These are phyloP conservation scores for Hydrolagus affinis DNA, from an alignment of 2,113 vertebrate species.

Conservation along the genomic window DNA sequence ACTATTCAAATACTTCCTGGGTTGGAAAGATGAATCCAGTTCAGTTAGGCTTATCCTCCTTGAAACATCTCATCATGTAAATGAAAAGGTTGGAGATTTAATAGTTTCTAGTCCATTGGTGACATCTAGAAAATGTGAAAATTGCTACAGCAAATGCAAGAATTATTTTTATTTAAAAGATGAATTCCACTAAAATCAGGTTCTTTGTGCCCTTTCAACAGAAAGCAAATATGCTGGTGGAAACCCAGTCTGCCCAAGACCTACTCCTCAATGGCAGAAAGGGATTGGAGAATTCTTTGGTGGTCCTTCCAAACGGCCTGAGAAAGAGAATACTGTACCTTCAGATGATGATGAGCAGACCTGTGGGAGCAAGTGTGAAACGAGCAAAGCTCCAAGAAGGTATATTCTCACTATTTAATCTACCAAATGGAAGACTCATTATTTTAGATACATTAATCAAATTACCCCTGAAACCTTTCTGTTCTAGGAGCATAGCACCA, in stretches of 20 bases:
- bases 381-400: constrained; percentile 59
- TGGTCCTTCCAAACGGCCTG: constrained; percentile 52
- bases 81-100: background rate
- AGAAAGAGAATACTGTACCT: constrained; percentile 64
- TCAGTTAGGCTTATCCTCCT: too few species aligned
- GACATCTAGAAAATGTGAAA: background rate
- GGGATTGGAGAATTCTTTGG: constrained; percentile 80
- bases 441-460: too few species aligned
- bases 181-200: background rate
- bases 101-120: background rate
- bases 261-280: constrained; percentile 79
- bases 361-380: constrained; percentile 58
- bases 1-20: too few species aligned
- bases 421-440: too few species aligned
- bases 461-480: too few species aligned
- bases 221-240: constrained; percentile 65
- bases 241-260: constrained; percentile 70
- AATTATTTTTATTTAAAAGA: too few species aligned
- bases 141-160: too few species aligned
- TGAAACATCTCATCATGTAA: too few species aligned
- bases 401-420: constrained; percentile 42
- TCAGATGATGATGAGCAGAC: constrained; percentile 48
- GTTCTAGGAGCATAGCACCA: too few species aligned
- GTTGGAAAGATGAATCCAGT: too few species aligned
- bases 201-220: constrained; percentile 45